Percentiles rank a stretch among this genome's conserved stretches.
Evolutionary conservation across 2,113 vertebrate genomes (phyloP).

Genomic region (Spilogale gracilis): DNA sequence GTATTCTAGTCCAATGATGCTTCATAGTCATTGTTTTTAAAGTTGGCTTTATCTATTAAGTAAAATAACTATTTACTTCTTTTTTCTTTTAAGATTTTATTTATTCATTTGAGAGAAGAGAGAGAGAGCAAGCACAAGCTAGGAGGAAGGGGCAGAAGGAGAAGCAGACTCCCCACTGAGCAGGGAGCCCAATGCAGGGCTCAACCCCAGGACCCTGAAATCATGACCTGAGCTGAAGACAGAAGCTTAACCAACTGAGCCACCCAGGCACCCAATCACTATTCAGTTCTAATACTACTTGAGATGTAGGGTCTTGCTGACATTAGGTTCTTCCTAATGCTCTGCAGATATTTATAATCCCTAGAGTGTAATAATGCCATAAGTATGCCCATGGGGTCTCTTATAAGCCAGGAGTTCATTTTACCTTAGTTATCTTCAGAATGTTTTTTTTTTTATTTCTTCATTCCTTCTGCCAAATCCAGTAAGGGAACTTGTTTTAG

Average conservation of each 20-base stretch:
- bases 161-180: too few relatives aligned
- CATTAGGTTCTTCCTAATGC: conserved; percentile 42
- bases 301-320: not conserved
- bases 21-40: not conserved
- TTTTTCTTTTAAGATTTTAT: too few relatives aligned
- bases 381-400: not conserved
- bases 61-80: not conserved
- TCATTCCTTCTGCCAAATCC: not conserved
- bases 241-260: not conserved
- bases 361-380: not conserved
- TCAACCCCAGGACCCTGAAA: too few relatives aligned
- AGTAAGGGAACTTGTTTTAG: not conserved
- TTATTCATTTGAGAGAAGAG: too few relatives aligned
- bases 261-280: not conserved
- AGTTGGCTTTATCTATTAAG: not conserved
- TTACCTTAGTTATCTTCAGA: not conserved
- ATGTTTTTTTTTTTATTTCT: not conserved
- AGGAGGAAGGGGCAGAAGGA: too few relatives aligned
- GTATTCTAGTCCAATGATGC: not conserved
- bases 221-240: not conserved
- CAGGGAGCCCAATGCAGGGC: too few relatives aligned
- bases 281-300: not conserved
- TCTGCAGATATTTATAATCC: not conserved
- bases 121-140: too few relatives aligned
- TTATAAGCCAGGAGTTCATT: not conserved